Percentiles rank a stretch among this genome's conserved stretches.
Conservation (phyloP, 1,140 invertebrate species). For the Papilio dardanus region DNA sequence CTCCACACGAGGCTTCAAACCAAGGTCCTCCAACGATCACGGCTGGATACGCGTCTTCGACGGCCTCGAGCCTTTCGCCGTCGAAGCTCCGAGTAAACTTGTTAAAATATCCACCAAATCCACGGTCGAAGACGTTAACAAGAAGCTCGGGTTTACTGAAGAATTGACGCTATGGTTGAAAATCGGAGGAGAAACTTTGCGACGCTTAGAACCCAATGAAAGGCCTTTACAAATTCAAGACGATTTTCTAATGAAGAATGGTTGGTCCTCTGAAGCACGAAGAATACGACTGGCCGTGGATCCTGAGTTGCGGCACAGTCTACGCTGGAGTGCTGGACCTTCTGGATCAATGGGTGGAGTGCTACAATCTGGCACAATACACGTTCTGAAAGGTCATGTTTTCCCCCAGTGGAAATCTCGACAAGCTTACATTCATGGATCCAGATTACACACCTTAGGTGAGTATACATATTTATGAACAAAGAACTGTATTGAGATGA, state of each 20-base stretch:
- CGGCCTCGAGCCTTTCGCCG: constrained; percentile 81
- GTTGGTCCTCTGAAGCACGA: constrained; percentile 83
- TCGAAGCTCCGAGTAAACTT: constrained; percentile 78
- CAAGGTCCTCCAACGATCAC: constrained; percentile 52
- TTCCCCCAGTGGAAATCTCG: constrained; percentile 87
- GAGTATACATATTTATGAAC: constrained; percentile 39
- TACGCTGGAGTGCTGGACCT: constrained; percentile 85
- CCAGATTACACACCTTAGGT: constrained; percentile 84
- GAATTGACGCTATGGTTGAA: constrained; percentile 85
- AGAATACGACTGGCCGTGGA: constrained; percentile 85
- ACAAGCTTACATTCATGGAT: constrained; percentile 84
- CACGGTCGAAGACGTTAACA: constrained; percentile 84
- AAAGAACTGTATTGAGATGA: background rate
- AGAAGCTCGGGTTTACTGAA: constrained; percentile 83
- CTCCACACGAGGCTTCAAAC: constrained; percentile 82
- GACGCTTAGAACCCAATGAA: constrained; percentile 83
- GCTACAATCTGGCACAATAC: constrained; percentile 83
- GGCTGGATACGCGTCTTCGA: constrained; percentile 85
- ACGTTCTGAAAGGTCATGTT: constrained; percentile 86
- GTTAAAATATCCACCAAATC: constrained; percentile 84
- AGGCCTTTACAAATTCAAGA: constrained; percentile 85
- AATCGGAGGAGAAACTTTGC: constrained; percentile 83
- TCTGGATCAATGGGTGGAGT: constrained; percentile 76
- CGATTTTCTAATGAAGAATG: constrained; percentile 83
- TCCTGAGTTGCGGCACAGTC: constrained; percentile 84